Conservation (phyloP, 2,888 invertebrate species). For the Meteorus cinctellus region DNA sequence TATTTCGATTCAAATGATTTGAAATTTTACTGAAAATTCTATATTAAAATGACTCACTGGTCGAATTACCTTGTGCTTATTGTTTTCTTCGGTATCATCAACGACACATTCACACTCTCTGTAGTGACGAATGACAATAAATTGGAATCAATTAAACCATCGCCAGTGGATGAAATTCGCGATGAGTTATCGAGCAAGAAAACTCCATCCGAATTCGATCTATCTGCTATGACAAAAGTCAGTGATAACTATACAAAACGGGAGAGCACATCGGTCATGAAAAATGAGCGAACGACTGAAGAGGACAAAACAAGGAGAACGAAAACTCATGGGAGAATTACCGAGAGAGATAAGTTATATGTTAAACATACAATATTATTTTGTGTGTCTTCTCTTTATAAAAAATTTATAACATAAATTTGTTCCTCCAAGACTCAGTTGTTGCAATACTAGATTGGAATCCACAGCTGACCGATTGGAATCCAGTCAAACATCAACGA, state of each 20-base stretch:
- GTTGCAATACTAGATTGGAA: conserved; percentile 59
- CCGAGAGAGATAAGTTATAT: conserved; percentile 54
- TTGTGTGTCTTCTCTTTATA: conserved; percentile 7
- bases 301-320: conserved; percentile 52
- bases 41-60: conserved; percentile 36
- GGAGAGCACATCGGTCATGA: conserved; percentile 36
- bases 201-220: conserved; percentile 8
- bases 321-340: conserved; percentile 27
- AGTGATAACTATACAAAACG: conserved; percentile 39
- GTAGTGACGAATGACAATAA: conserved; percentile 45
- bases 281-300: conserved; percentile 45
- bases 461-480: conserved; percentile 51
- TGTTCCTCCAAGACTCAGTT: conserved; percentile 57
- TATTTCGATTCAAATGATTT: conserved; percentile 50
- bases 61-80: conserved; percentile 36
- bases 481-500: conserved; percentile 39
- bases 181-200: conserved; percentile 26
- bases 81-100: conserved; percentile 41
- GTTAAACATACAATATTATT: conserved; percentile 30
- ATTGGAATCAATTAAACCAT: conserved; percentile 49
- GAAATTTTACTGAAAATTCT: conserved; percentile 29
- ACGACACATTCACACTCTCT: conserved; percentile 41
- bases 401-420: conserved; percentile 4
- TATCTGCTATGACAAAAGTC: conserved; percentile 21
- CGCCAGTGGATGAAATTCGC: conserved; percentile 45